These are phyloP conservation scores for Amblyteles armatorius DNA, from an alignment of 2,888 invertebrate genomes.

Conservation along the genomic window DNA sequence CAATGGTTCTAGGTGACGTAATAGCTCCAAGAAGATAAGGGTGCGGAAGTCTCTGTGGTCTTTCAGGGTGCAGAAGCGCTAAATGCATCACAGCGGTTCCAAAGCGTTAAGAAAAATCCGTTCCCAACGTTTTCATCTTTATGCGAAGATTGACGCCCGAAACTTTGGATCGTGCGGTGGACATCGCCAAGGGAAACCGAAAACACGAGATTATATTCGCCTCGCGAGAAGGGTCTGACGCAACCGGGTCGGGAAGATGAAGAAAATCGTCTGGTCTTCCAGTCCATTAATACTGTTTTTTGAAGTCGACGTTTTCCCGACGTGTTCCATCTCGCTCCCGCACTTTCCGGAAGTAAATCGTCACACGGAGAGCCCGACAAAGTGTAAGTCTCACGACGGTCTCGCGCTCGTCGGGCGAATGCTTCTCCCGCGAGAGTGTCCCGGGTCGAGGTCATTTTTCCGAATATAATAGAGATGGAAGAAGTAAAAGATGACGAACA, in stretches of 20 bases:
- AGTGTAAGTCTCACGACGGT: background rate
- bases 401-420: background rate
- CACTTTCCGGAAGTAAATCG: background rate
- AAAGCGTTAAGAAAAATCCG: background rate
- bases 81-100: too few relatives aligned
- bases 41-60: too few relatives aligned
- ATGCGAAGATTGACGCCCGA: background rate
- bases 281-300: slow-evolving; percentile 40
- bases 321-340: slow-evolving; percentile 3
- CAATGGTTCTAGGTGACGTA: too few relatives aligned
- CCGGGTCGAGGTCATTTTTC: slow-evolving; percentile 1
- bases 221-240: slow-evolving; percentile 19
- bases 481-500: background rate
- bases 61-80: too few relatives aligned
- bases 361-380: background rate
- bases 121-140: background rate
- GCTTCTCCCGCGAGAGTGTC: background rate
- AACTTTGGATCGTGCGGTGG: background rate
- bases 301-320: slow-evolving; percentile 22
- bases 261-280: slow-evolving; percentile 42
- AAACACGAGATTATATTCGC: slow-evolving; percentile 8
- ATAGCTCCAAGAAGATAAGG: too few relatives aligned
- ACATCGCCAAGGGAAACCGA: background rate
- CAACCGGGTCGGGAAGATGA: slow-evolving; percentile 33
- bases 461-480: slow-evolving; percentile 11